Conservation (phyloP, 1,140 invertebrate species). For the Diorhabda elongata region DNA sequence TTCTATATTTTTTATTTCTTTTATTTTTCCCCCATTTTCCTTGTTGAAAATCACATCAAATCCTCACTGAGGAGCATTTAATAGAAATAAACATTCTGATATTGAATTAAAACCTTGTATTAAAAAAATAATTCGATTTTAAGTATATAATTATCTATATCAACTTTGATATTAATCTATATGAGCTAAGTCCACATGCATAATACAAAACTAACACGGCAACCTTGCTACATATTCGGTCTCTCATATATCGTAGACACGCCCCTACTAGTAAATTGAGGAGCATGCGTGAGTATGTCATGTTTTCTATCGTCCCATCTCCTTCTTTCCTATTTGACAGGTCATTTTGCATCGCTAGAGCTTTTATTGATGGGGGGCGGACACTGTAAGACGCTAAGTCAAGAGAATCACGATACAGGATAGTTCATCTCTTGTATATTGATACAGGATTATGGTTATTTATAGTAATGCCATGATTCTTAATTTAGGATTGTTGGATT, state of each 20-base stretch:
- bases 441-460: slow-evolving; percentile 42
- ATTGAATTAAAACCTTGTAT: too few relatives aligned
- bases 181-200: too few relatives aligned
- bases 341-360: slow-evolving; percentile 24
- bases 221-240: slow-evolving; percentile 4
- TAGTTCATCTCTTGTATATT: slow-evolving; percentile 32
- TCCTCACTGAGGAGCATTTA: too few relatives aligned
- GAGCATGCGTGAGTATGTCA: slow-evolving; percentile 39
- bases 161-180: too few relatives aligned
- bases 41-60: too few relatives aligned
- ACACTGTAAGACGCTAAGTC: slow-evolving; percentile 43
- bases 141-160: too few relatives aligned
- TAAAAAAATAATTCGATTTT: too few relatives aligned
- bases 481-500: slow-evolving; percentile 32
- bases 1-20: too few relatives aligned
- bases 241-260: slow-evolving; percentile 28
- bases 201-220: not conserved
- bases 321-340: slow-evolving; percentile 15
- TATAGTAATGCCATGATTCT: slow-evolving; percentile 33
- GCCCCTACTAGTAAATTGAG: slow-evolving; percentile 37
- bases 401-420: slow-evolving; percentile 36
- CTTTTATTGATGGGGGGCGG: slow-evolving; percentile 39
- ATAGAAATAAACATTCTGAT: too few relatives aligned
- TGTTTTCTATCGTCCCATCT: slow-evolving; percentile 30
- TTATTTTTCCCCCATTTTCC: too few relatives aligned